Conservation (phyloP, 23 tunicate genomes). For the Styela clava region DNA sequence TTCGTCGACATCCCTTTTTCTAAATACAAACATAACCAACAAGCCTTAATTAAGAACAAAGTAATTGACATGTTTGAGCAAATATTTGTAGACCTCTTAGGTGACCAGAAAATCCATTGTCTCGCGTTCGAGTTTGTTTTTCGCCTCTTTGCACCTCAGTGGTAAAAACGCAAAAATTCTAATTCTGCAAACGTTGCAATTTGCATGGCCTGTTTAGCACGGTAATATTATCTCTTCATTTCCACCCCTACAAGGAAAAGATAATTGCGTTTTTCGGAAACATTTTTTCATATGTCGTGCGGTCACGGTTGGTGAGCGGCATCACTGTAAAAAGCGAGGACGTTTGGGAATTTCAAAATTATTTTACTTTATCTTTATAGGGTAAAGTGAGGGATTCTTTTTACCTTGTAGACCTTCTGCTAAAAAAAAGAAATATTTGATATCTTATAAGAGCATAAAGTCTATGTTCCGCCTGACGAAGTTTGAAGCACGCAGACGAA, state of each 20-base stretch:
- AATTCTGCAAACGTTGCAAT: background rate
- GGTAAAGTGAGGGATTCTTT: background rate
- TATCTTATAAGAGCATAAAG: background rate
- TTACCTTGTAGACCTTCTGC: background rate
- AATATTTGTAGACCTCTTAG: background rate
- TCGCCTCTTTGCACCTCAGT: background rate
- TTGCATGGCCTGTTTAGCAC: slow-evolving; percentile 6
- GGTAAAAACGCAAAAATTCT: background rate
- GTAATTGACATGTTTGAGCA: background rate
- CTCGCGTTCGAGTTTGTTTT: background rate
- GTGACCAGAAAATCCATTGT: background rate
- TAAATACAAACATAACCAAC: background rate
- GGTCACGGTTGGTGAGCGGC: background rate
- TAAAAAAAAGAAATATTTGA: too few relatives aligned
- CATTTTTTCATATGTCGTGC: slow-evolving; percentile 8
- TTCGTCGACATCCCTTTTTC: too few relatives aligned
- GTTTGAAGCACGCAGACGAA: background rate
- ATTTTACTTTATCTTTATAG: background rate
- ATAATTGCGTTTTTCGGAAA: background rate
- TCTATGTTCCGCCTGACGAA: slow-evolving; percentile 2
- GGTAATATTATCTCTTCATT: background rate
- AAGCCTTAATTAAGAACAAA: background rate
- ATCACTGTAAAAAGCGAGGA: background rate
- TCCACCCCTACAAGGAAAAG: background rate
- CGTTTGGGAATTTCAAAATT: background rate